These are phyloP conservation scores for Sweltsa coloradensis DNA, from an alignment of 1,140 invertebrate species.

Conservation along the genomic window DNA sequence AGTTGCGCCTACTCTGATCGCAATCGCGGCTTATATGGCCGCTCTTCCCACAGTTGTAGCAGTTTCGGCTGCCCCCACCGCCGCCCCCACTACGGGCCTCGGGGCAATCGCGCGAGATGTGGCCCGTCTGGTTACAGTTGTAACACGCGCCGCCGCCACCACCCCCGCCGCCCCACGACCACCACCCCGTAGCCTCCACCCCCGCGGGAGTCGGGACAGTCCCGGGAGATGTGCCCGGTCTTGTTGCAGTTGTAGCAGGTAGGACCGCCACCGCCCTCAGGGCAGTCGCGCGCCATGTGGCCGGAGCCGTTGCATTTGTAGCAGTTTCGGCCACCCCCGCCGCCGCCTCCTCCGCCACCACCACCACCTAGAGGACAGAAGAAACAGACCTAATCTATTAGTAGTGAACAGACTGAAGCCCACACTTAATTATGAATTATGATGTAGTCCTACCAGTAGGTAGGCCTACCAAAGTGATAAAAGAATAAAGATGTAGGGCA, in stretches of 20 bases:
- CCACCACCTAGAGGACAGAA: constrained; percentile 20
- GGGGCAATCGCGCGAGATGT: constrained; percentile 76
- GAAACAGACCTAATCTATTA: no score
- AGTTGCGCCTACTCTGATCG: no score
- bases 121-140: constrained; percentile 78
- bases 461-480: no score
- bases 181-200: no score
- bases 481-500: no score
- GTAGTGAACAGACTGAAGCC: no score
- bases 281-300: constrained; percentile 81
- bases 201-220: constrained; percentile 9
- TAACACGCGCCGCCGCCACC: constrained; percentile 71
- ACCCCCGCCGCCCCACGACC: constrained; percentile 32
- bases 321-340: constrained; percentile 45
- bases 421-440: no score
- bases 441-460: no score
- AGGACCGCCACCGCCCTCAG: constrained; percentile 5
- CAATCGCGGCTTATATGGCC: constrained; percentile 38
- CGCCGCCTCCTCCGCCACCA: constrained; percentile 26
- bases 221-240: constrained; percentile 68
- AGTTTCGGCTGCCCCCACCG: constrained; percentile 40
- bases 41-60: constrained; percentile 32
- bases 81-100: no score
- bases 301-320: constrained; percentile 87
- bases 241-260: constrained; percentile 83